Percentiles rank a stretch among this genome's conserved stretches.
Evolutionary conservation across 2,113 vertebrate species (phyloP).

Genomic region (Noturus placidus): DNA sequence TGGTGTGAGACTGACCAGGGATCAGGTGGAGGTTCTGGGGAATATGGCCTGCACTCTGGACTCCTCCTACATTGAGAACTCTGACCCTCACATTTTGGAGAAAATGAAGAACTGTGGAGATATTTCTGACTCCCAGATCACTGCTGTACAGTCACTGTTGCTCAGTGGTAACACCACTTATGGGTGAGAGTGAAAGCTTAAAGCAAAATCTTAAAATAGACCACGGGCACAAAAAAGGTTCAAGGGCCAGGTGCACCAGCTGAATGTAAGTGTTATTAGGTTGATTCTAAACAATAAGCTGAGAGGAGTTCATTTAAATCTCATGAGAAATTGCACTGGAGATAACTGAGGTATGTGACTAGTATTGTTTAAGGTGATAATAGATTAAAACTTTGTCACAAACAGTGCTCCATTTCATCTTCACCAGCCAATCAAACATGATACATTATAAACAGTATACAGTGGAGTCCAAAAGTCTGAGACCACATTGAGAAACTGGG

Average conservation of each 20-base stretch:
- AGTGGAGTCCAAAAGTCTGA: too few species aligned
- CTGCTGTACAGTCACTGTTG: conserved; percentile 46
- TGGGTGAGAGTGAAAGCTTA: conserved; percentile 38
- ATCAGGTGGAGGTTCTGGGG: conserved; percentile 49
- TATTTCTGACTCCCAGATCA: conserved; percentile 41
- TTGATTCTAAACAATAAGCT: background rate
- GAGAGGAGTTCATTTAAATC: background rate
- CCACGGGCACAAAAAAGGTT: background rate
- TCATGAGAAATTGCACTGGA: background rate
- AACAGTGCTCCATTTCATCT: too few species aligned
- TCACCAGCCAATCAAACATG: too few species aligned
- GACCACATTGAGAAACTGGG: too few species aligned
- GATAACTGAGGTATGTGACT: background rate
- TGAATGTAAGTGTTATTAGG: background rate
- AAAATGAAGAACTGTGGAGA: conserved; percentile 55
- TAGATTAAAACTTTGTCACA: too few species aligned
- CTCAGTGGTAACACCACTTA: conserved; percentile 45
- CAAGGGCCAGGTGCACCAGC: background rate
- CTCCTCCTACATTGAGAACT: conserved; percentile 45
- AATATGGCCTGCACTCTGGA: conserved; percentile 53
- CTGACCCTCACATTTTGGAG: conserved; percentile 57
- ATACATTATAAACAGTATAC: too few species aligned
- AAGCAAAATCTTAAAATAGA: background rate
- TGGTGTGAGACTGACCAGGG: conserved; percentile 27
- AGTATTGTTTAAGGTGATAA: too few species aligned